Conservation (phyloP, 2,888 invertebrate genomes). For the Pemphredon lugubris region DNA sequence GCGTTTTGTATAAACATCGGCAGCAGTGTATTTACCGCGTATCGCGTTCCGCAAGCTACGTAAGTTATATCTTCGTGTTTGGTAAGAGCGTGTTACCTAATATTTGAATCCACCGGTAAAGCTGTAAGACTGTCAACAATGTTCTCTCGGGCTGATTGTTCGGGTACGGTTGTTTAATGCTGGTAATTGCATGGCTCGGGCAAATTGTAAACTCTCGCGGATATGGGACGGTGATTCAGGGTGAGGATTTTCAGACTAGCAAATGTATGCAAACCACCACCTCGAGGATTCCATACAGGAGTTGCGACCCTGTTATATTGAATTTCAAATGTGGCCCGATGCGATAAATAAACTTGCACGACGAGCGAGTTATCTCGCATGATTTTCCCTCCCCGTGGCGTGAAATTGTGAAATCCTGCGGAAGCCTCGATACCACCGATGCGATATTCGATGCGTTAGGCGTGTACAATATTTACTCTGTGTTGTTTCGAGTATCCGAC, state of each 20-base stretch:
- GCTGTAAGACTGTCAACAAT: no score
- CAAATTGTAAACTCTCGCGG: constrained; percentile 50
- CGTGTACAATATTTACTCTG: constrained; percentile 30
- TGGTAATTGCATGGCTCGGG: constrained; percentile 54
- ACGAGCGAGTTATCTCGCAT: constrained; percentile 27
- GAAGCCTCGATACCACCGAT: constrained; percentile 40
- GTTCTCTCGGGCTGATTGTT: constrained; percentile 3
- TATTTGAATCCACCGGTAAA: no score
- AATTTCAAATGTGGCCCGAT: constrained; percentile 63
- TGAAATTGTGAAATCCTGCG: constrained; percentile 50
- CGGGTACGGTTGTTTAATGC: constrained; percentile 34
- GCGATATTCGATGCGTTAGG: constrained; percentile 28
- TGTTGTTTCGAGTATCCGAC: no score
- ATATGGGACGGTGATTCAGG: constrained; percentile 12
- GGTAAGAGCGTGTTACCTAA: no score
- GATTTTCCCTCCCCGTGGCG: constrained; percentile 31
- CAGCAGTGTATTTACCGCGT: no score
- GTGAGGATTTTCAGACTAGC: constrained; percentile 16
- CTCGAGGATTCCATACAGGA: constrained; percentile 33
- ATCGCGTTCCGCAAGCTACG: no score
- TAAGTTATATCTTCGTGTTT: no score
- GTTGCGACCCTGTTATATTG: constrained; percentile 49
- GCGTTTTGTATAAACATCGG: no score
- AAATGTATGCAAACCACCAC: constrained; percentile 51
- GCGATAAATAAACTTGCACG: constrained; percentile 63